Evolutionary conservation across 2,888 invertebrate genomes (phyloP).

Genomic region (Carcina quercana): DNA sequence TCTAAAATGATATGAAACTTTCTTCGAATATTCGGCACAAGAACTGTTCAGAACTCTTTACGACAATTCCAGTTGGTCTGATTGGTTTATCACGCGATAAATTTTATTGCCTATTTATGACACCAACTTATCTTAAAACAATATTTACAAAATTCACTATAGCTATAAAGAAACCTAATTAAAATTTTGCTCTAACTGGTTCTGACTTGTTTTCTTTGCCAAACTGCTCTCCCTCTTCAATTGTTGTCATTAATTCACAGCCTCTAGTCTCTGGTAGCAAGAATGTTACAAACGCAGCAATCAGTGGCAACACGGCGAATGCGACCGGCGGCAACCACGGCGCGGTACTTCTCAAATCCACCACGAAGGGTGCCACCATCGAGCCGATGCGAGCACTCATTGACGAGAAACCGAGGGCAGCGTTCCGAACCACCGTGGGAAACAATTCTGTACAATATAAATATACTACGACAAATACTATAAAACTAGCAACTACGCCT

Average conservation of each 20-base stretch:
- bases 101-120: no score
- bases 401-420: conserved; percentile 91
- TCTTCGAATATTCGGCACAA: no score
- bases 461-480: conserved; percentile 90
- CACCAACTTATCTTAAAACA: no score
- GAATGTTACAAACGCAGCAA: conserved; percentile 68
- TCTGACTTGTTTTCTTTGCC: conserved; percentile 45
- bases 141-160: no score
- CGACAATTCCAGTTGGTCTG: no score
- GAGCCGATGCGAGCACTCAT: conserved; percentile 91
- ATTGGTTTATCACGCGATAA: no score
- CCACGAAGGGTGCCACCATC: conserved; percentile 88
- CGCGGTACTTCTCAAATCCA: conserved; percentile 67
- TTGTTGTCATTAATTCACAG: conserved; percentile 83
- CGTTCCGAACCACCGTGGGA: conserved; percentile 91
- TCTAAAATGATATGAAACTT: no score
- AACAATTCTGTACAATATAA: conserved; percentile 91
- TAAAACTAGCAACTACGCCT: conserved; percentile 86
- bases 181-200: no score
- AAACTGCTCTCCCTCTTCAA: conserved; percentile 83
- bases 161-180: no score
- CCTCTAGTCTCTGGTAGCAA: conserved; percentile 87
- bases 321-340: conserved; percentile 79
- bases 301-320: conserved; percentile 81
- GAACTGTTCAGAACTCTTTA: no score